Conservation (phyloP, 2,797 vertebrate genomes). For the Brotogeris chrysoptera region DNA sequence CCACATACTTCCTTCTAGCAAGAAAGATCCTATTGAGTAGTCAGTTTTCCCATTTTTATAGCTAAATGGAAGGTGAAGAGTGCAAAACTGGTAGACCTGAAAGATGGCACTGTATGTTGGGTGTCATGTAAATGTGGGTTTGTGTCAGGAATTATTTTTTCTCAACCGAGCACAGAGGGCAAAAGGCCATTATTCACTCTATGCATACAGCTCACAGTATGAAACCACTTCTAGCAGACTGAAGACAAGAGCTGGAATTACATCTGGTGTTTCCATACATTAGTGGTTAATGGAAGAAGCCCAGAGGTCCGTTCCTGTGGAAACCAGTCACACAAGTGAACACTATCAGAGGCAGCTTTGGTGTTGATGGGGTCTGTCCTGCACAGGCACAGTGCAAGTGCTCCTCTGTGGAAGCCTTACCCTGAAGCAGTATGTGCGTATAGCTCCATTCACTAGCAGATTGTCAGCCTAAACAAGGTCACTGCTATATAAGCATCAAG, state of each 20-base stretch:
- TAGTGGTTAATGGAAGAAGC: not conserved
- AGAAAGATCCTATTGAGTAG: not conserved
- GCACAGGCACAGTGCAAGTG: not conserved
- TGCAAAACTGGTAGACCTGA: not conserved
- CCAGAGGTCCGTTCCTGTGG: not conserved
- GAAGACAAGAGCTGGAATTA: not conserved
- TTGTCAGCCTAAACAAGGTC: not conserved
- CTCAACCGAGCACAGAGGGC: not conserved
- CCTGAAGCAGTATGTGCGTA: not conserved
- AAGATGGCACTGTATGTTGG: not conserved
- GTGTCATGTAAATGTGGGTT: not conserved
- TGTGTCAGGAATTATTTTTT: not conserved
- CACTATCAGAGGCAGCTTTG: not conserved
- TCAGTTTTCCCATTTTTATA: not conserved
- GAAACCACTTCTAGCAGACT: not conserved
- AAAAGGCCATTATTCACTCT: not conserved
- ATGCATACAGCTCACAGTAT: not conserved
- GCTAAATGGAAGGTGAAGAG: not conserved
- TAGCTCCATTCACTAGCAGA: not conserved
- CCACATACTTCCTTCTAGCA: not conserved
- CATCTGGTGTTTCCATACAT: not conserved
- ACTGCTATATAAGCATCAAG: not conserved
- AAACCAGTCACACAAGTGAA: fast-evolving
- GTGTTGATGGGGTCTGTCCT: not conserved
- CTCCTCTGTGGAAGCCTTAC: not conserved